Evolutionary conservation across 2,888 invertebrate species (phyloP).

Genomic region (Agriopis aurantiaria): DNA sequence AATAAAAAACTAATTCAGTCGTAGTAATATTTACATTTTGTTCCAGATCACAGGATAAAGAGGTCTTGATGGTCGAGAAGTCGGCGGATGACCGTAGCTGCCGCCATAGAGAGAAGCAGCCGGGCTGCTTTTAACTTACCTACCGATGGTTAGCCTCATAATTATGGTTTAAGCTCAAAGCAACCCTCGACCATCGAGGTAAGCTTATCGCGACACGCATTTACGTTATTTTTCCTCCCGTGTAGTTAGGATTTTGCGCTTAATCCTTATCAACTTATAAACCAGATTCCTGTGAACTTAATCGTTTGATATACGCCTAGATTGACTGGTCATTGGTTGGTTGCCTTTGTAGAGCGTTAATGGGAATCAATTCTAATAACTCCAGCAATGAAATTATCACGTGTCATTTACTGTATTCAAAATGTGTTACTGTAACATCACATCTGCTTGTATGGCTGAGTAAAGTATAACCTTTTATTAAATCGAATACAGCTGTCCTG

Average conservation of each 20-base stretch:
- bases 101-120: conserved; percentile 43
- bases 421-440: too few relatives aligned
- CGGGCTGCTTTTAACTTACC: conserved; percentile 29
- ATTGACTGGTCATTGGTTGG: background rate
- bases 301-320: conserved; percentile 2
- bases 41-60: conserved; percentile 77
- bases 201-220: conserved; percentile 17
- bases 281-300: background rate
- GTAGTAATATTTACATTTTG: conserved; percentile 40
- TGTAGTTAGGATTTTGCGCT: conserved; percentile 19
- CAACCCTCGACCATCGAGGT: background rate
- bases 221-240: conserved; percentile 15
- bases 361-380: background rate
- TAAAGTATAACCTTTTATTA: too few relatives aligned
- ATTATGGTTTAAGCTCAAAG: conserved; percentile 9
- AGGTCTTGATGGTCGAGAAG: conserved; percentile 76
- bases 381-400: too few relatives aligned
- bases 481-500: too few relatives aligned
- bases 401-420: too few relatives aligned
- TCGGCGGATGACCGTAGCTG: conserved; percentile 58
- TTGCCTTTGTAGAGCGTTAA: background rate
- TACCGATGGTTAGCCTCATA: conserved; percentile 16
- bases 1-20: background rate
- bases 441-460: too few relatives aligned
- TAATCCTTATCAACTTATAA: conserved; percentile 8